Evolutionary conservation across 2,888 invertebrate genomes (phyloP).

Genomic region (Drosophila eohydei): DNA sequence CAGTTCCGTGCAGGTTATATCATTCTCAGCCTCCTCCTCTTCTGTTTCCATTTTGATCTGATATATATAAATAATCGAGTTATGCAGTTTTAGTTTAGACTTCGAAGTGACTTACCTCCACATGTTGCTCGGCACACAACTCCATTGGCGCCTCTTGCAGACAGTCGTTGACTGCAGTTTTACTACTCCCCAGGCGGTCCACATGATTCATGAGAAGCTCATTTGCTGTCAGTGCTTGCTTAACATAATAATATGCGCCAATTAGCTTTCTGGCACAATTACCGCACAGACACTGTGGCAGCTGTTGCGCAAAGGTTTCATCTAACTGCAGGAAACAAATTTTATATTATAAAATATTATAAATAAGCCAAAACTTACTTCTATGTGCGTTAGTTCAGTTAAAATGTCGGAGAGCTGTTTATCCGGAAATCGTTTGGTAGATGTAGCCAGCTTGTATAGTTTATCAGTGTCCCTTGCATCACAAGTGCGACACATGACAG

Average conservation of each 20-base stretch:
- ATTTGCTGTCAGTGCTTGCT: constrained; percentile 69
- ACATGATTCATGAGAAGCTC: constrained; percentile 61
- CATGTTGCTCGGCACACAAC: constrained; percentile 70
- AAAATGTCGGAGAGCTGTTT: constrained; percentile 63
- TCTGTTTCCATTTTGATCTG: constrained; percentile 69
- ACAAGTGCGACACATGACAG: constrained; percentile 67
- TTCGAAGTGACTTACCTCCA: constrained; percentile 36
- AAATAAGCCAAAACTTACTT: constrained; percentile 42
- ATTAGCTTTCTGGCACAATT: constrained; percentile 70
- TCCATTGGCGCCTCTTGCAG: constrained; percentile 78
- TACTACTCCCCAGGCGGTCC: constrained; percentile 23
- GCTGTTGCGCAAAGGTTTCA: constrained; percentile 33
- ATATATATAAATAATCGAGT: neutral
- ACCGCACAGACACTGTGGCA: constrained; percentile 72
- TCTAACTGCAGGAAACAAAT: constrained; percentile 32
- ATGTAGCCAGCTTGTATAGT: constrained; percentile 52
- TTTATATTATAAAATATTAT: neutral
- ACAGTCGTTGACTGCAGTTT: constrained; percentile 58
- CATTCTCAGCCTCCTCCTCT: constrained; percentile 59
- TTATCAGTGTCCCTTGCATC: constrained; percentile 64
- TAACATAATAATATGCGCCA: constrained; percentile 71
- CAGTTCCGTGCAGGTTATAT: constrained; percentile 59
- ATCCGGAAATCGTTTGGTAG: constrained; percentile 65
- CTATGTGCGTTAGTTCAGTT: constrained; percentile 61
- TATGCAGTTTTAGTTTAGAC: neutral